These are phyloP conservation scores for Orius insidiosus DNA, from an alignment of 1,140 invertebrate species.

Conservation along the genomic window DNA sequence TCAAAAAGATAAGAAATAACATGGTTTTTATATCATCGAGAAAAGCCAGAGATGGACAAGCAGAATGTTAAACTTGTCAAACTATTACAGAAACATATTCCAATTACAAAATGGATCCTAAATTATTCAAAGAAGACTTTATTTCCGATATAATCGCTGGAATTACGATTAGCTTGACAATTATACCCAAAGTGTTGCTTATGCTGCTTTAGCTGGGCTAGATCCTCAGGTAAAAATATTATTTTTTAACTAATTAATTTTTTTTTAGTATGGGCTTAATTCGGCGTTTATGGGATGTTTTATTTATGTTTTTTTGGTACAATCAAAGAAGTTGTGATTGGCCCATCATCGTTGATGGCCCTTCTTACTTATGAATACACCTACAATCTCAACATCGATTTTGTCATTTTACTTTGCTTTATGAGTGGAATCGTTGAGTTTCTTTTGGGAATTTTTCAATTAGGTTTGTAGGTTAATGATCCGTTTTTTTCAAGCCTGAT, in stretches of 20 bases:
- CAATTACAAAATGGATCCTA: conserved; percentile 34
- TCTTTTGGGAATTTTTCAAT: conserved; percentile 56
- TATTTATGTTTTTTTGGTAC: conserved; percentile 75
- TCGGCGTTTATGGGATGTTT: conserved; percentile 58
- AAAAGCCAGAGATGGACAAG: conserved; percentile 7
- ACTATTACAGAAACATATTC: conserved; percentile 17
- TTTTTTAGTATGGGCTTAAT: conserved; percentile 50
- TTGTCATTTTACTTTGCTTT: conserved; percentile 62
- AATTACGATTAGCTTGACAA: conserved; percentile 45
- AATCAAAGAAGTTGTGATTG: conserved; percentile 78
- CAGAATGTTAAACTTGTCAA: background rate
- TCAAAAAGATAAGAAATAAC: too few species aligned
- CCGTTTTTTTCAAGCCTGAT: conserved; percentile 21
- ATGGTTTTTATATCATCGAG: background rate
- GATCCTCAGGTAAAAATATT: conserved; percentile 31
- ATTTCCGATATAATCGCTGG: conserved; percentile 38
- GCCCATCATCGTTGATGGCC: conserved; percentile 72
- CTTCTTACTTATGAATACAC: conserved; percentile 61
- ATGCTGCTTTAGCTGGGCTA: conserved; percentile 42
- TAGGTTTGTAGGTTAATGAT: too few species aligned
- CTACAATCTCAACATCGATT: conserved; percentile 46
- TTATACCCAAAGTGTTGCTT: conserved; percentile 53
- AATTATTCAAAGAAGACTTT: conserved; percentile 30
- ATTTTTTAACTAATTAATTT: background rate
- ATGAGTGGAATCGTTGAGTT: conserved; percentile 58